A percentile compares a stretch with the other conserved stretches of the same genome.
Evolutionary conservation across 92 coral and sea anemone species (phyloP).

Genomic region (Porites cylindrica): DNA sequence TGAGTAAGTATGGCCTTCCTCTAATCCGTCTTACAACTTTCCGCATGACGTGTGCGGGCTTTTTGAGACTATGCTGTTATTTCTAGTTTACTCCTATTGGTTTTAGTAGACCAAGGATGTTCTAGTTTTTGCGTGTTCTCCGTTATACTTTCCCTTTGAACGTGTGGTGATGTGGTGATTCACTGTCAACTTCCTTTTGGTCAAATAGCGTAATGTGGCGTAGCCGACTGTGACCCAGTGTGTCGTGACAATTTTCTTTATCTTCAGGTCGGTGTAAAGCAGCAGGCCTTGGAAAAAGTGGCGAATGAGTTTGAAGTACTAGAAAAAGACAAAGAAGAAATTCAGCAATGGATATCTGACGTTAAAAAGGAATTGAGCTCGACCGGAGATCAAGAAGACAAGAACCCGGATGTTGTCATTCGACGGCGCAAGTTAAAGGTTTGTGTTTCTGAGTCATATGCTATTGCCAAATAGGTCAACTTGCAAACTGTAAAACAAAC

Average conservation of each 20-base stretch:
- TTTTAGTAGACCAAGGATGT: neutral
- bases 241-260: neutral
- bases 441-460: neutral
- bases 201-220: too few relatives aligned
- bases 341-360: conserved; percentile 86
- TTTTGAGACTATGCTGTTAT: too few relatives aligned
- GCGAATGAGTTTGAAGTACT: conserved; percentile 89
- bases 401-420: conserved; percentile 65
- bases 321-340: conserved; percentile 89
- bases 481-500: neutral
- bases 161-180: neutral
- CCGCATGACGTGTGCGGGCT: too few relatives aligned
- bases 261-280: conserved; percentile 65
- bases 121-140: neutral
- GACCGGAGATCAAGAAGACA: conserved; percentile 69
- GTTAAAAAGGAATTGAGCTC: conserved; percentile 81
- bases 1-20: too few relatives aligned
- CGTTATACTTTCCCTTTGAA: too few relatives aligned
- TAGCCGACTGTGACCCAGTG: neutral
- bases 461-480: too few relatives aligned
- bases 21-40: too few relatives aligned
- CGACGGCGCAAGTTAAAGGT: conserved; percentile 86
- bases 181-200: neutral
- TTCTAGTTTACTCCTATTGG: too few relatives aligned
- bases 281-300: conserved; percentile 84